These are phyloP conservation scores for Crotalus horridus DNA, from an alignment of 2,113 vertebrate genomes.

Conservation along the genomic window DNA sequence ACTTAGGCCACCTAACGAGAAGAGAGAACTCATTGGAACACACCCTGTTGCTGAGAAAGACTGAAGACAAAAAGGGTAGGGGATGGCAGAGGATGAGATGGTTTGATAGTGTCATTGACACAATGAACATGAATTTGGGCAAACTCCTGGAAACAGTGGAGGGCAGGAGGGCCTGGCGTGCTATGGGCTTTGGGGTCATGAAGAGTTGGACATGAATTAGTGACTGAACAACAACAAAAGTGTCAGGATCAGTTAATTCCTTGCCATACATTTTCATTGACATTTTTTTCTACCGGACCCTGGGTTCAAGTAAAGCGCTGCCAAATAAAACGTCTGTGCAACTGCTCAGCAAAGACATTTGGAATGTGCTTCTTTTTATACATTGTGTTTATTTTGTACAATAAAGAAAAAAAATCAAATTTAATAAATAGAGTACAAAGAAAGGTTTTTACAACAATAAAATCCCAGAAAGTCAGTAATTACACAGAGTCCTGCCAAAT, in stretches of 20 bases:
- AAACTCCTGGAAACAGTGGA: neutral
- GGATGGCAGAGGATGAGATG: neutral
- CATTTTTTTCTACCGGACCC: neutral
- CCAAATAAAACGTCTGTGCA: neutral
- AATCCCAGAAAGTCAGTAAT: neutral
- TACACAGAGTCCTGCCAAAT: neutral
- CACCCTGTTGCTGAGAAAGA: neutral
- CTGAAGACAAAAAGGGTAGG: neutral
- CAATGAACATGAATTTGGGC: neutral
- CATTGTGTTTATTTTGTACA: neutral
- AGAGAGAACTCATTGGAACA: neutral
- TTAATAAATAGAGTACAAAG: neutral
- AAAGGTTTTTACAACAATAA: neutral
- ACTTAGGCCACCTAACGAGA: neutral
- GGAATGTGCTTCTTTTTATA: neutral
- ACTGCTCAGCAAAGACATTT: neutral
- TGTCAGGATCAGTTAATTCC: neutral
- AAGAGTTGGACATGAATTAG: neutral
- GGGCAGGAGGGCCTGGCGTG: neutral
- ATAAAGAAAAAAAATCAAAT: neutral
- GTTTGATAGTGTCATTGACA: neutral
- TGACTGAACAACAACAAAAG: neutral
- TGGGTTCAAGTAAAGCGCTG: neutral
- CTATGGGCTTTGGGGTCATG: neutral
- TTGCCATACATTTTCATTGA: neutral